Percentiles rank a stretch among this genome's conserved stretches.
These are phyloP conservation scores for Leptinotarsa texana DNA, from an alignment of 1,140 invertebrate genomes.

Conservation along the genomic window DNA sequence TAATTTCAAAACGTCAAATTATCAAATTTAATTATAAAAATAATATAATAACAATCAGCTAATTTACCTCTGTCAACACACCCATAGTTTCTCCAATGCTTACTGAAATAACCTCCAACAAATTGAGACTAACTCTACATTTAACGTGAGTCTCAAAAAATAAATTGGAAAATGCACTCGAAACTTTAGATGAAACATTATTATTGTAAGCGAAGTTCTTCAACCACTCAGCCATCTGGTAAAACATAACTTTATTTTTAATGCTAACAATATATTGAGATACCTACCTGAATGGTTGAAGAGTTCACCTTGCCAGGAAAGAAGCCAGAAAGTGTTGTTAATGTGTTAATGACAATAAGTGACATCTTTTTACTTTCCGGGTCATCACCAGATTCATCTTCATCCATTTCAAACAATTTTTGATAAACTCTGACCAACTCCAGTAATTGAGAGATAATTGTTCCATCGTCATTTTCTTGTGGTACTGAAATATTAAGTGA, in stretches of 20 bases:
- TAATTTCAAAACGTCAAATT: background rate
- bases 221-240: conserved; percentile 56
- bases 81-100: conserved; percentile 55
- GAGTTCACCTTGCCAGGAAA: conserved; percentile 51
- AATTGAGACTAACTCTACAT: conserved; percentile 43
- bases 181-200: conserved; percentile 40
- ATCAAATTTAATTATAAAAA: too few relatives aligned
- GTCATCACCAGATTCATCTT: conserved; percentile 45
- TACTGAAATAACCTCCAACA: conserved; percentile 54
- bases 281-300: conserved; percentile 39
- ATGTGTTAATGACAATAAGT: conserved; percentile 54
- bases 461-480: conserved; percentile 10
- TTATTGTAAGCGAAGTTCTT: conserved; percentile 52
- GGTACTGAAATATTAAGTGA: background rate
- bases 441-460: conserved; percentile 33
- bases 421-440: conserved; percentile 46
- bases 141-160: conserved; percentile 44
- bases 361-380: conserved; percentile 54
- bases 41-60: background rate
- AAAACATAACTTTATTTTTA: conserved; percentile 14
- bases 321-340: conserved; percentile 53
- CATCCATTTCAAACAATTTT: conserved; percentile 49
- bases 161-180: conserved; percentile 41
- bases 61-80: conserved; percentile 52
- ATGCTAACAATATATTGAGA: background rate